A percentile compares a stretch with the other conserved stretches of the same genome.
These are phyloP conservation scores for Oceanites oceanicus DNA, from an alignment of 2,113 vertebrate genomes.

Conservation along the genomic window DNA sequence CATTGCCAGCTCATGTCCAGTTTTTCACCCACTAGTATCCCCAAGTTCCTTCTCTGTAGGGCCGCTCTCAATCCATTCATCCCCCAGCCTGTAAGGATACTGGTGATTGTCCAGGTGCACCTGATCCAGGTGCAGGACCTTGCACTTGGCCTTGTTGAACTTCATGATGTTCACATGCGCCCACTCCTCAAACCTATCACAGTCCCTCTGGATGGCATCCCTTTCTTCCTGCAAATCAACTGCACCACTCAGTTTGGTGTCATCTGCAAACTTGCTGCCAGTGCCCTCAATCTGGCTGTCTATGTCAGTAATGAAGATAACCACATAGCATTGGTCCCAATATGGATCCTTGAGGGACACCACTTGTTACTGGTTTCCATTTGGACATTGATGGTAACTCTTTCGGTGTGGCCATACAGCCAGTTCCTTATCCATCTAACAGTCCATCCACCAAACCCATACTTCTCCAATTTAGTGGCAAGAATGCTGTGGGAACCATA, in stretches of 20 bases:
- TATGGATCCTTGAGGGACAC: background rate
- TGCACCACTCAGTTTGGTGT: background rate
- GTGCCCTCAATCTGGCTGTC: background rate
- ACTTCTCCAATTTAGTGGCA: background rate
- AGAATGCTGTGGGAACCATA: background rate
- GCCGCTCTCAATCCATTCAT: background rate
- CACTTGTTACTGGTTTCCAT: background rate
- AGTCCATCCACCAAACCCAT: background rate
- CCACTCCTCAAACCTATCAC: background rate
- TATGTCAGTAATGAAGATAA: background rate
- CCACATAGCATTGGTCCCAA: background rate
- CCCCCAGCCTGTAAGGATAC: background rate
- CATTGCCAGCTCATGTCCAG: rapidly evolving
- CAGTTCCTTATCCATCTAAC: background rate
- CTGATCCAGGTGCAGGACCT: background rate
- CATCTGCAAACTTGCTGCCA: background rate
- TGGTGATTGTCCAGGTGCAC: background rate
- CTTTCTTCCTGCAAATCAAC: background rate
- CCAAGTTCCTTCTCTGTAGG: background rate
- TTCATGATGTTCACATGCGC: too few relatives aligned
- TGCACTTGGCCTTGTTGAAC: background rate
- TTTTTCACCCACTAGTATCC: background rate
- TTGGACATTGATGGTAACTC: background rate
- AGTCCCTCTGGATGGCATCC: background rate
- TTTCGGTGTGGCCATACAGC: background rate